phyloP scores from a whole-genome alignment of 2,888 invertebrate genomes.

The Drosophila ustulata region DNA sequence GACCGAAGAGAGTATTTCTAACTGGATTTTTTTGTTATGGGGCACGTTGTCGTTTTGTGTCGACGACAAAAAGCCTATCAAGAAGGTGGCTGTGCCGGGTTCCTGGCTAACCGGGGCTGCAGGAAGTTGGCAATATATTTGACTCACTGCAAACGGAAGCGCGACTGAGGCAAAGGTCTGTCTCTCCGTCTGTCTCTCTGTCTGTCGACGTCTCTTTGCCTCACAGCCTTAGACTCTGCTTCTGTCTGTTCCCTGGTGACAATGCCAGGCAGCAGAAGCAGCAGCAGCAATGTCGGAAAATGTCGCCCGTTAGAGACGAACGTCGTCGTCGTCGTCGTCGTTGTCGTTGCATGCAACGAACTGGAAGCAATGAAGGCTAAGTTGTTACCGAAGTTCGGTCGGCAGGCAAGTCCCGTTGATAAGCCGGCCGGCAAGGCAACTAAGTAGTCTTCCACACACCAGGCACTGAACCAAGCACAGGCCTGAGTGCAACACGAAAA shows the following conservation, averaged over 20 bases:
- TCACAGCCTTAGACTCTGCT: not conserved
- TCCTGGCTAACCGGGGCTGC: constrained; percentile 56
- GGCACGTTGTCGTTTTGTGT: constrained; percentile 25
- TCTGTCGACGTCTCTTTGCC: not conserved
- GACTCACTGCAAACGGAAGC: constrained; percentile 79
- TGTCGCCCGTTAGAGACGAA: constrained; percentile 34
- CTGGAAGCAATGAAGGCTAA: constrained; percentile 79
- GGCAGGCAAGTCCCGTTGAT: constrained; percentile 44
- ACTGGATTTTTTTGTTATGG: constrained; percentile 13
- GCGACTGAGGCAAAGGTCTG: constrained; percentile 58
- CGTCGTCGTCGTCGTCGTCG: constrained; percentile 13
- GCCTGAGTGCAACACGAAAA: constrained; percentile 24
- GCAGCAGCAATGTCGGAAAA: constrained; percentile 37
- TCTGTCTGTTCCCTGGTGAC: constrained; percentile 50
- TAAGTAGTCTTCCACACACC: constrained; percentile 36
- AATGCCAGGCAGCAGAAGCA: constrained; percentile 49
- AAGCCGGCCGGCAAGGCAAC: constrained; percentile 53
- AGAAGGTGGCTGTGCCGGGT: constrained; percentile 53
- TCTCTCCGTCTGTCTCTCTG: constrained; percentile 14
- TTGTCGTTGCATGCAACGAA: constrained; percentile 55
- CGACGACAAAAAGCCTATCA: constrained; percentile 66
- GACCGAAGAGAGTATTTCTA: not conserved
- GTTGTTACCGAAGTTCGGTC: constrained; percentile 68
- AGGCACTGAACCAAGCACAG: not conserved
- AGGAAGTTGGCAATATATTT: constrained; percentile 83